These are phyloP conservation scores for Tonatia bakeri DNA, from an alignment of 2,113 vertebrate species.

Conservation along the genomic window DNA sequence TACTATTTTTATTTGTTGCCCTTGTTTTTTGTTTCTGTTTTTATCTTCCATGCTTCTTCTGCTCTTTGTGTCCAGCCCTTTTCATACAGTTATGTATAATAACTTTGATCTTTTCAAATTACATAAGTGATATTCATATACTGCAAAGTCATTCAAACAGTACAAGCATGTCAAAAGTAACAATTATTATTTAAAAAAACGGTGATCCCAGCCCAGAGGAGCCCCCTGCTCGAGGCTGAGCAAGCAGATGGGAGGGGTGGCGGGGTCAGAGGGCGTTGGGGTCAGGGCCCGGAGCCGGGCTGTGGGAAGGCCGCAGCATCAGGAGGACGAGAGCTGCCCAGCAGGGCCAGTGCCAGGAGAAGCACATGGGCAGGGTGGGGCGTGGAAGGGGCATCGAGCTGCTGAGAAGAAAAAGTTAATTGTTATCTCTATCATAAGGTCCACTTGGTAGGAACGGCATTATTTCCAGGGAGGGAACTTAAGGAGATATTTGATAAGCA, in stretches of 20 bases:
- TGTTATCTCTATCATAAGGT: not conserved
- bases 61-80: not conserved
- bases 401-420: not conserved
- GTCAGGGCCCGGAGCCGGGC: not conserved
- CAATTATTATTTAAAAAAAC: not conserved
- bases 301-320: not conserved
- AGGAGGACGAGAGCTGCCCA: not conserved
- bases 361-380: not conserved
- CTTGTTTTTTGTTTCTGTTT: not conserved
- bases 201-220: not conserved
- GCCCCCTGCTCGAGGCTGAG: not conserved
- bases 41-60: not conserved
- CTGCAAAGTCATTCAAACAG: not conserved
- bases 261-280: not conserved
- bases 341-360: not conserved
- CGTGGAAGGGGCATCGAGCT: not conserved
- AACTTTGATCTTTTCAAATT: not conserved
- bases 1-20: not conserved
- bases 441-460: not conserved
- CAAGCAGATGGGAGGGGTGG: not conserved
- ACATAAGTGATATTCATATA: not conserved
- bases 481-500: not conserved
- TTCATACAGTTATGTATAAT: not conserved
- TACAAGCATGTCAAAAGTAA: not conserved
- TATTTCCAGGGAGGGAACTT: not conserved